Conservation (phyloP, 2,888 invertebrate species). For the Andrena bicolor region DNA sequence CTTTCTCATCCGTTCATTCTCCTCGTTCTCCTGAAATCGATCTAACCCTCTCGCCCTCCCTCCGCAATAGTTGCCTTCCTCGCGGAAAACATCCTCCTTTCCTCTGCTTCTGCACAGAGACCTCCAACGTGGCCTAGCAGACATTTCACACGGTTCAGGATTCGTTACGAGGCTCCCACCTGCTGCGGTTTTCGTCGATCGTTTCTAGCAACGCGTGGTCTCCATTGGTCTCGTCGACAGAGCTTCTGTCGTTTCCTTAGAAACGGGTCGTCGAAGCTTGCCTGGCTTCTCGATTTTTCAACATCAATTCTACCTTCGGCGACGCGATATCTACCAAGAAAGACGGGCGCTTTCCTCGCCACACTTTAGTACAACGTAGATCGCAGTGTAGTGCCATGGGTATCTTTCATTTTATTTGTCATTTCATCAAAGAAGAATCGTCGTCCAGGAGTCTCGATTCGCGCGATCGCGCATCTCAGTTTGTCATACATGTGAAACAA, state of each 20-base stretch:
- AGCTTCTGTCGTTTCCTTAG: background rate
- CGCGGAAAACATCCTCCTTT: conserved; percentile 10
- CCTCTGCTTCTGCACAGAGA: background rate
- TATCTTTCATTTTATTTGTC: background rate
- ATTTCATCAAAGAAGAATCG: no score
- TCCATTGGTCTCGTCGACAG: background rate
- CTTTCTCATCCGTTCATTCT: background rate
- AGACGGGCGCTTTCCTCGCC: background rate
- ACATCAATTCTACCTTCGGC: background rate
- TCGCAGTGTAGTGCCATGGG: background rate
- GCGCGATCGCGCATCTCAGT: no score
- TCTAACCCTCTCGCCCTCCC: background rate
- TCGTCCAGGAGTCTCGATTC: no score
- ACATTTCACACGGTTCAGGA: background rate
- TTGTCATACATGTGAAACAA: no score
- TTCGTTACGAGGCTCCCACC: background rate
- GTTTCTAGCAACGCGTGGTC: background rate
- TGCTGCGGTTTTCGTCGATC: background rate
- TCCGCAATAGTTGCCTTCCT: conserved; percentile 13
- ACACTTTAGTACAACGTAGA: background rate
- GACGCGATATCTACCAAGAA: background rate
- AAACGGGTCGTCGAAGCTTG: background rate
- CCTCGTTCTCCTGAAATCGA: background rate
- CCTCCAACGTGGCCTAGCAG: background rate
- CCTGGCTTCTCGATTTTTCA: background rate